Evolutionary conservation across 2,113 vertebrate genomes (phyloP).

Genomic region (Ictalurus punctatus): DNA sequence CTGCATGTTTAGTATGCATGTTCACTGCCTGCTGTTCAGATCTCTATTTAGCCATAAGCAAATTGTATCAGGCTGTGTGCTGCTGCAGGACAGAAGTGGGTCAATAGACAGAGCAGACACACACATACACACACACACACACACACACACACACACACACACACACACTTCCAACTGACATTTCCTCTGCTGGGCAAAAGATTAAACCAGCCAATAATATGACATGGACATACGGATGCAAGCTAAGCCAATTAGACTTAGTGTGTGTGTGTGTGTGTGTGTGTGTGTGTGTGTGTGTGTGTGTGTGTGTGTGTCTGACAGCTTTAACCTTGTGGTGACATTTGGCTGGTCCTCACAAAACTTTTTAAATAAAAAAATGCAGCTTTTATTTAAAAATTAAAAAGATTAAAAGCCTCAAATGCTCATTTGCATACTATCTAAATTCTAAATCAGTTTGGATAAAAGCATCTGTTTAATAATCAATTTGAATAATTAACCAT

Average conservation of each 20-base stretch:
- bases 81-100: conserved; percentile 52
- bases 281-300: not conserved
- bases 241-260: conserved; percentile 17
- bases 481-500: not conserved
- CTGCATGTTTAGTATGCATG: not conserved
- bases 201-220: conserved; percentile 27
- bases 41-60: not conserved
- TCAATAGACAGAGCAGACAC: conserved; percentile 41
- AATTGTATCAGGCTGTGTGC: not conserved
- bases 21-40: not conserved
- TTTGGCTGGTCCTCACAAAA: not conserved
- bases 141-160: conserved; percentile 15
- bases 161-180: conserved; percentile 25
- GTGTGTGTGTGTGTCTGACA: not conserved
- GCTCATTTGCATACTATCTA: not conserved
- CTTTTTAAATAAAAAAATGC: not conserved
- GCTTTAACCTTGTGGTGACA: conserved; percentile 20
- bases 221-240: conserved; percentile 13
- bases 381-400: not conserved
- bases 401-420: not conserved
- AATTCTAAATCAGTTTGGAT: not conserved
- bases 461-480: not conserved
- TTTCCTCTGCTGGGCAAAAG: conserved; percentile 16
- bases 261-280: not conserved
- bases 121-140: conserved; percentile 13